These are phyloP conservation scores for Carapus acus DNA, from an alignment of 2,797 vertebrate genomes.

Conservation along the genomic window DNA sequence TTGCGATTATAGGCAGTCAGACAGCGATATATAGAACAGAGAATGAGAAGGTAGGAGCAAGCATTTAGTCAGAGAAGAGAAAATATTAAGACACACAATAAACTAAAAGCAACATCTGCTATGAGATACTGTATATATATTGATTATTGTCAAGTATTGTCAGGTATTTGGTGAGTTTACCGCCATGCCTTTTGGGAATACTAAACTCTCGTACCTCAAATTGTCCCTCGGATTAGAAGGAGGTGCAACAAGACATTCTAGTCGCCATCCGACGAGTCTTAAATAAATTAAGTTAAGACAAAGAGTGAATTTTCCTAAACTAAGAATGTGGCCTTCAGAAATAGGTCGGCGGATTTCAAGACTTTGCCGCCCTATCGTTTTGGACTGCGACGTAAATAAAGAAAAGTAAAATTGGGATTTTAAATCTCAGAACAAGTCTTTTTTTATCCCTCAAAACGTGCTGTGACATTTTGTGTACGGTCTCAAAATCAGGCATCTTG, in stretches of 20 bases:
- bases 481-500: constrained; percentile 54
- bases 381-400: constrained; percentile 39
- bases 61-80: constrained; percentile 3
- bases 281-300: no score
- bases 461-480: constrained; percentile 22
- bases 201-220: constrained; percentile 3
- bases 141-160: constrained; percentile 63
- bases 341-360: no score
- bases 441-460: constrained; percentile 30
- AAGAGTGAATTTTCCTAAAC: no score
- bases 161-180: constrained; percentile 65
- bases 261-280: no score
- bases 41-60: constrained; percentile 11
- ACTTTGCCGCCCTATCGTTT: constrained; percentile 48
- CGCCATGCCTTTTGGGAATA: constrained; percentile 15
- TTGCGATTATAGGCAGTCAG: constrained; percentile 29
- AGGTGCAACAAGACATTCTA: neutral
- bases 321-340: no score
- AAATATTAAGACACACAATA: constrained; percentile 14
- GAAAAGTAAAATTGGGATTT: constrained; percentile 24
- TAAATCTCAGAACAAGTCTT: constrained; percentile 28
- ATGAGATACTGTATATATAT: constrained; percentile 39
- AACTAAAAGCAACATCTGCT: constrained; percentile 30
- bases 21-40: no score
- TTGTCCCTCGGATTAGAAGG: neutral